Conservation (phyloP, 2,113 vertebrate species). For the Numenius arquata region DNA sequence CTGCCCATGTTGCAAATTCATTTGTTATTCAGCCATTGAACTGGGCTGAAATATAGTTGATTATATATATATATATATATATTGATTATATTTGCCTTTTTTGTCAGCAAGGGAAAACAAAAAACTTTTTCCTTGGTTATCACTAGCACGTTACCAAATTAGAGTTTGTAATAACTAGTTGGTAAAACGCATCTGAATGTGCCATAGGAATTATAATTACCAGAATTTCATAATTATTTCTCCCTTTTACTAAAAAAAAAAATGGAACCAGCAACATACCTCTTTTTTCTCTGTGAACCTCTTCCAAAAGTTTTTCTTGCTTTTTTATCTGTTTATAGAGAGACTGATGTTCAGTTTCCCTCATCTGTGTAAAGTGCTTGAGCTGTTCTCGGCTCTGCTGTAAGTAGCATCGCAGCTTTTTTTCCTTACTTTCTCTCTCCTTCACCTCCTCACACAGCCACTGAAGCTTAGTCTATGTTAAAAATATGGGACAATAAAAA, state of each 20-base stretch:
- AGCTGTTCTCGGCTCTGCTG: slow-evolving; percentile 82
- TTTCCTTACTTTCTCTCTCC: slow-evolving; percentile 80
- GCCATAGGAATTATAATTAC: background rate
- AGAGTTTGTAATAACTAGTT: background rate
- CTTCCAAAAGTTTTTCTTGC: slow-evolving; percentile 84
- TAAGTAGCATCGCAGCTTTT: slow-evolving; percentile 74
- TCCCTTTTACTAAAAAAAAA: background rate
- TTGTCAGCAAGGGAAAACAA: background rate
- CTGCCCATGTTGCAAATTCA: background rate
- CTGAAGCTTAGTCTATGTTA: slow-evolving; percentile 79
- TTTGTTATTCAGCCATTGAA: background rate
- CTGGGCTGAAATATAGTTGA: background rate
- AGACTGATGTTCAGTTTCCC: slow-evolving; percentile 77
- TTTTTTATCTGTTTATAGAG: slow-evolving; percentile 83
- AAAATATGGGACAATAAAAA: background rate
- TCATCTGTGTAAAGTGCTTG: slow-evolving; percentile 75
- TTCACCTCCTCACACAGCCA: slow-evolving; percentile 92
- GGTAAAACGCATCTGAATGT: background rate
- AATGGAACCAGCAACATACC: slow-evolving; percentile 67
- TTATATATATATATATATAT: no score
- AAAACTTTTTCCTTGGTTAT: background rate
- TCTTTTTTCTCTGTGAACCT: slow-evolving; percentile 84
- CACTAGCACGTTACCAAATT: background rate
- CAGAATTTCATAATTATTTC: background rate
- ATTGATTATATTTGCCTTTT: background rate